phyloP scores from a whole-genome alignment of 2,113 vertebrate genomes.

The Pipa parva region DNA sequence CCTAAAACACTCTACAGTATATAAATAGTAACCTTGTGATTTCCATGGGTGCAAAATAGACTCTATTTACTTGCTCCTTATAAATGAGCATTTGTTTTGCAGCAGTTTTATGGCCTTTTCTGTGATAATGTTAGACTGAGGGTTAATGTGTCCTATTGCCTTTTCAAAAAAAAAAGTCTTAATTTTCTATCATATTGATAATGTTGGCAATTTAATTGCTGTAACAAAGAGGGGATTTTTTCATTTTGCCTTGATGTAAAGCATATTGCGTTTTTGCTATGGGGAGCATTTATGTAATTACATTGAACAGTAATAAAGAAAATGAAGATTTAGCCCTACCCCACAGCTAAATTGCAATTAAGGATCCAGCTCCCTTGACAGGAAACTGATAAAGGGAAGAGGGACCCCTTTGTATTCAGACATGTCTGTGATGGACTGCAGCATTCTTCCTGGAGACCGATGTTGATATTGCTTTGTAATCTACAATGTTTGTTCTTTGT shows the following conservation, averaged over 20 bases:
- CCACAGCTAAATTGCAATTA: conserved; percentile 39
- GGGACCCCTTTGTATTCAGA: neutral
- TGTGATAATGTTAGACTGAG: no score
- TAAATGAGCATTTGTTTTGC: no score
- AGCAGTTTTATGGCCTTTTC: no score
- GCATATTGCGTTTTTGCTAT: conserved; percentile 42
- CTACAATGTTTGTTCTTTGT: neutral
- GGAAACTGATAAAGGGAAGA: neutral
- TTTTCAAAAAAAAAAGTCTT: conserved; percentile 7
- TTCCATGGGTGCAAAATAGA: no score
- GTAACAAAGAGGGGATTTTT: conserved; percentile 41
- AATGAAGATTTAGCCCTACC: conserved; percentile 40
- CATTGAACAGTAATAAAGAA: conserved; percentile 37
- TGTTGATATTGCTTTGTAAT: neutral
- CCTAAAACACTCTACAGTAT: no score
- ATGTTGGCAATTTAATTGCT: conserved; percentile 33
- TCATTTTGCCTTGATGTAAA: conserved; percentile 41
- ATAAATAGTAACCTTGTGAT: no score
- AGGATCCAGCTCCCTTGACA: conserved; percentile 28
- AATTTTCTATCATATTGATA: conserved; percentile 29
- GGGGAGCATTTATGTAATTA: conserved; percentile 42
- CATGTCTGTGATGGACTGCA: neutral
- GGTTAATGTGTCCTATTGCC: conserved; percentile 4
- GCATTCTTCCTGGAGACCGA: neutral
- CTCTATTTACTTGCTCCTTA: no score